phyloP scores from a whole-genome alignment of 2,888 invertebrate species.

The Synergus umbraculus region DNA sequence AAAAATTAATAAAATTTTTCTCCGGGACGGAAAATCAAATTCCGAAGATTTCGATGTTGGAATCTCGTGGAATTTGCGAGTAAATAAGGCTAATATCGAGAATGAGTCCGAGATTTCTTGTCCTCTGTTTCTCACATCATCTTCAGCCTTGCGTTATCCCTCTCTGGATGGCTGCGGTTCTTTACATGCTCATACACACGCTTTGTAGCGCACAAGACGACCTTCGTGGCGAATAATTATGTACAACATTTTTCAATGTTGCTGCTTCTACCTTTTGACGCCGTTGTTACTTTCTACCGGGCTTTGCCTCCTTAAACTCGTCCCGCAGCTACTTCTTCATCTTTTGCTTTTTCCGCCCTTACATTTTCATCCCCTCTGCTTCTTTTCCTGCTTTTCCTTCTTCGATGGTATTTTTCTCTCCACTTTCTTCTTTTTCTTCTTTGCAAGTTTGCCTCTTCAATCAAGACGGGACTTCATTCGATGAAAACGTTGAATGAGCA shows the following conservation, averaged over 20 bases:
- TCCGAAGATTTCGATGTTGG: constrained; percentile 46
- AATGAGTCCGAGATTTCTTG: constrained; percentile 65
- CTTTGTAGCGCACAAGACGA: constrained; percentile 68
- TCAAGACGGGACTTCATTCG: too few relatives aligned
- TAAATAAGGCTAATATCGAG: constrained; percentile 70
- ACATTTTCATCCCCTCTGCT: constrained; percentile 36
- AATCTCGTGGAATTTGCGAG: constrained; percentile 69
- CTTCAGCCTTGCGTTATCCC: constrained; percentile 43
- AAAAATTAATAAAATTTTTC: not conserved
- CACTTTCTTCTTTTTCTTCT: too few relatives aligned
- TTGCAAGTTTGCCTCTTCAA: too few relatives aligned
- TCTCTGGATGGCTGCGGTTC: not conserved
- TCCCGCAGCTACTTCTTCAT: not conserved
- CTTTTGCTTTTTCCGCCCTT: constrained; percentile 39
- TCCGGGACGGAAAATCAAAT: not conserved
- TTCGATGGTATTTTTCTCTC: too few relatives aligned
- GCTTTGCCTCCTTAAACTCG: constrained; percentile 41
- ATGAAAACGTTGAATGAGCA: too few relatives aligned
- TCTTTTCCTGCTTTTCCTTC: constrained; percentile 37
- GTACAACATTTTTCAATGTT: constrained; percentile 67
- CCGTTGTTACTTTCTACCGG: constrained; percentile 4
- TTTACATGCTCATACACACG: constrained; percentile 41
- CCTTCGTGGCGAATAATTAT: constrained; percentile 74
- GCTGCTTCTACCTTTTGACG: constrained; percentile 27
- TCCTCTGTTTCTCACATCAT: constrained; percentile 48